A percentile compares a stretch with the other conserved stretches of the same genome.
Conservation (phyloP, 1,140 invertebrate genomes). For the Reticulitermes speratus region DNA sequence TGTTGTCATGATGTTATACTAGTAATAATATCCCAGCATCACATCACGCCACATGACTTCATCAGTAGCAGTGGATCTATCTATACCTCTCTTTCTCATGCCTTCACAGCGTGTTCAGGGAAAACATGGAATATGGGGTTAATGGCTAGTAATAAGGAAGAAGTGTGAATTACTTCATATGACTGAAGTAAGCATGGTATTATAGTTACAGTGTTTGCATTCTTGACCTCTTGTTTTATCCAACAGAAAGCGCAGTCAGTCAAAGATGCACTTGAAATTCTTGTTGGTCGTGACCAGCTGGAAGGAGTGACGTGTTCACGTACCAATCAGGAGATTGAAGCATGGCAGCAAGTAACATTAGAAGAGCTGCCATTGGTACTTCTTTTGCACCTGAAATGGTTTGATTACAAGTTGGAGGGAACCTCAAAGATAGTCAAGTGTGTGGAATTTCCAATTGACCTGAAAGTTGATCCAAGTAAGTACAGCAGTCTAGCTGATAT, state of each 20-base stretch:
- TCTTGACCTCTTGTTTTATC: constrained; percentile 18
- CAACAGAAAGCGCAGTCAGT: constrained; percentile 77
- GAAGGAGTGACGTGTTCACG: constrained; percentile 81
- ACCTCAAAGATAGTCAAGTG: constrained; percentile 90
- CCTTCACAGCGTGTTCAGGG: too few species aligned
- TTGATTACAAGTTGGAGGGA: constrained; percentile 80
- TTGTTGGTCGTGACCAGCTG: constrained; percentile 78
- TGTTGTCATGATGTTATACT: too few species aligned
- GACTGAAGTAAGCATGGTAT: too few species aligned
- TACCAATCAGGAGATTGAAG: constrained; percentile 78
- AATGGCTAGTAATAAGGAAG: too few species aligned
- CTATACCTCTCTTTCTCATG: too few species aligned
- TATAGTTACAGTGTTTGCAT: too few species aligned
- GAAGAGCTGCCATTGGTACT: constrained; percentile 85
- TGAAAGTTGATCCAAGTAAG: constrained; percentile 88
- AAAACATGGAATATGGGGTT: too few species aligned
- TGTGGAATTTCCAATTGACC: constrained; percentile 82
- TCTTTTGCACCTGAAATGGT: constrained; percentile 82
- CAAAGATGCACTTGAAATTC: constrained; percentile 78
- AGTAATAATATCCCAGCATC: too few species aligned
- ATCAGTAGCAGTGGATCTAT: too few species aligned
- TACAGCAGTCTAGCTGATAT: constrained; percentile 37
- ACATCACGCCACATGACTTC: too few species aligned
- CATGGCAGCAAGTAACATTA: constrained; percentile 81
- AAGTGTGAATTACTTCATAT: too few species aligned